Conservation (phyloP, 2,888 invertebrate genomes). For the Prostheceraeus crozeri region DNA sequence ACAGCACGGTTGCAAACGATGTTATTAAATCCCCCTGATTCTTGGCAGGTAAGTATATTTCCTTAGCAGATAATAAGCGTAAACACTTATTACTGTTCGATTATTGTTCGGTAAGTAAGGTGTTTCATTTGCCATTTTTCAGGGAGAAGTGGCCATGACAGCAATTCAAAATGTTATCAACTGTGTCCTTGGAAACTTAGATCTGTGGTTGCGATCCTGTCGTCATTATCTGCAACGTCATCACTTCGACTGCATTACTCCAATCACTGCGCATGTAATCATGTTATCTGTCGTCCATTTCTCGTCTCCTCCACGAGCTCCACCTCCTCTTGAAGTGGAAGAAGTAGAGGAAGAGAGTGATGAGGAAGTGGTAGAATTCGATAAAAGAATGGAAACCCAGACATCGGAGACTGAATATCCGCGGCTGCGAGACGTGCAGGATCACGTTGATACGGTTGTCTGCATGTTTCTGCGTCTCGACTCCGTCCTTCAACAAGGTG, state of each 20-base stretch:
- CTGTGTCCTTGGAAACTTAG: conserved; percentile 9
- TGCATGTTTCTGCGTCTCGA: conserved; percentile 10
- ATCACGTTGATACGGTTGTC: conserved; percentile 2
- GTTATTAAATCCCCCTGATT: conserved; percentile 5
- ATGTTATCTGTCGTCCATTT: neutral
- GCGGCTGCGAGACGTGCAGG: too few species aligned
- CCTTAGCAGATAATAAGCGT: neutral
- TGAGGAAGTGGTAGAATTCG: too few species aligned
- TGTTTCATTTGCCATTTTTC: too few species aligned
- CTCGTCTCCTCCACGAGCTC: neutral
- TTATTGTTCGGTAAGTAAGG: neutral
- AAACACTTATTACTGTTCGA: neutral
- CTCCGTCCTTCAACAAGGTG: neutral
- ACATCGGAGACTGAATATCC: too few species aligned
- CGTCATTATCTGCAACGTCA: conserved; percentile 33
- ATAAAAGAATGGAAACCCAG: too few species aligned
- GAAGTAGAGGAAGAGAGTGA: too few species aligned
- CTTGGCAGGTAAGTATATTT: conserved; percentile 30
- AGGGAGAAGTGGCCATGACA: conserved; percentile 9
- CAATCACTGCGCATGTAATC: conserved; percentile 18
- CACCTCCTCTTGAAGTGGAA: too few species aligned
- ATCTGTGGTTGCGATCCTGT: conserved; percentile 33
- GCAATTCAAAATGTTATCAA: conserved; percentile 8
- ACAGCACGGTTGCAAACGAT: conserved; percentile 23
- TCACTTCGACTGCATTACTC: conserved; percentile 10